Evolutionary conservation across 2,113 vertebrate genomes (phyloP), one percentile per base, ranked within the genome.

Genomic region (Nibea coibor): DNA sequence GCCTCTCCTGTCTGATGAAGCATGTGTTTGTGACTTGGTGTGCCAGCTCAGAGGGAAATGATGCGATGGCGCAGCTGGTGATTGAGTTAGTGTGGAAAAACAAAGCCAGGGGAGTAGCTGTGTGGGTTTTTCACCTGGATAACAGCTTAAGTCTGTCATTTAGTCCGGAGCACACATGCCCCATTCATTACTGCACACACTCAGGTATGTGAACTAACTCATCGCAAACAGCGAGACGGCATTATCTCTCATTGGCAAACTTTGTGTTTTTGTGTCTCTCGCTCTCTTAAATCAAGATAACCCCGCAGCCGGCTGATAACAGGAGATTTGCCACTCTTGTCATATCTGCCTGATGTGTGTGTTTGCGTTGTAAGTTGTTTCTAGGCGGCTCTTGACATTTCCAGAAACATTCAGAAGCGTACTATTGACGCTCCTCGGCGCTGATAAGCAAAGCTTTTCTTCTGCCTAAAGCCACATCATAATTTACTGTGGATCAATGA

Each of bases 11-110:
- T 72, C 69, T 58, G 53, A 42, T 62, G 53, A 54, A 76, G 26
- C 61, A 45, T 80, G 70, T 77, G 50, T 54, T 69, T 28, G 75
- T 78, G 72, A 80, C 75, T 74, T 20, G 28, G 65, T 39, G 65
- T 74, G 67, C 70, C 65, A 79, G 50, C 77, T 75, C 66, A 81
- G 65, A 58, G 75, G 69, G 8, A 56, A 67, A 47, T 26, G 31
- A 65, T 83, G 64, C 59, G 51, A 4, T 62, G 51, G 24, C 81
- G 81, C 66, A 71, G 22, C 63, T 54, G 3, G 0, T 72, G 19
- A 80, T 48, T 42, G n/a, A 26, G 45, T 79, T 57, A 26, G 69
- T 62, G 47, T 78, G 42, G 14, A 28, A 62, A 53, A 62, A 53
- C 35, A 54, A 22, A 43, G 26, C 20, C 43, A 16, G 31, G 31